These are phyloP conservation scores for Troilus luridus DNA, from an alignment of 2,888 invertebrate genomes.

Conservation along the genomic window DNA sequence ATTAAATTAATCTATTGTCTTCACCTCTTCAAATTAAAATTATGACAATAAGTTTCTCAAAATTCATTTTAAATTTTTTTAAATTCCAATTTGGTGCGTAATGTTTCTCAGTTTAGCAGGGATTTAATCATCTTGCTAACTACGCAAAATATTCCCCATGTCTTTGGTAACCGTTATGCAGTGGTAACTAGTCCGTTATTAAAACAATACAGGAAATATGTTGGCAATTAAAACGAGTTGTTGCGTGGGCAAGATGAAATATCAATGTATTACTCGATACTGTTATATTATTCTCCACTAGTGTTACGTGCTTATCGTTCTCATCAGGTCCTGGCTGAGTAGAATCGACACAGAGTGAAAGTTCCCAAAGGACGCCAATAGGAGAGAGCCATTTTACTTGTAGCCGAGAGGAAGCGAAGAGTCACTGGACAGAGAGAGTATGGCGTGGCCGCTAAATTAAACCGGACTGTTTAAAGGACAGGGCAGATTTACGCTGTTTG, in stretches of 20 bases:
- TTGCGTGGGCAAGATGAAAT: neutral
- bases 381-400: neutral
- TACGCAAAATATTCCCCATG: neutral
- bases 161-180: neutral
- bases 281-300: neutral
- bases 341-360: neutral
- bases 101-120: neutral
- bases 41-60: no score
- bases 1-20: no score
- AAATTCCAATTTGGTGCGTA: no score
- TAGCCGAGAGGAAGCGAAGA: neutral
- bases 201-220: neutral
- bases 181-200: neutral
- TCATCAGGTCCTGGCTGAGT: neutral
- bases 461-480: neutral
- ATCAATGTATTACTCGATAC: neutral
- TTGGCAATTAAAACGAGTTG: neutral
- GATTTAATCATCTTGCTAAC: neutral
- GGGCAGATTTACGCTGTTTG: slow-evolving; percentile 33
- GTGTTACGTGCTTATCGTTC: neutral
- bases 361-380: neutral
- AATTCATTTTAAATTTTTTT: no score
- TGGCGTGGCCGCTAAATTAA: slow-evolving; percentile 13
- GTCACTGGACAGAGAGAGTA: neutral
- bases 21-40: no score